Percentiles rank a stretch among this genome's conserved stretches.
Conservation (phyloP, 2,797 vertebrate genomes). For the Urosaurus nigricauda region DNA sequence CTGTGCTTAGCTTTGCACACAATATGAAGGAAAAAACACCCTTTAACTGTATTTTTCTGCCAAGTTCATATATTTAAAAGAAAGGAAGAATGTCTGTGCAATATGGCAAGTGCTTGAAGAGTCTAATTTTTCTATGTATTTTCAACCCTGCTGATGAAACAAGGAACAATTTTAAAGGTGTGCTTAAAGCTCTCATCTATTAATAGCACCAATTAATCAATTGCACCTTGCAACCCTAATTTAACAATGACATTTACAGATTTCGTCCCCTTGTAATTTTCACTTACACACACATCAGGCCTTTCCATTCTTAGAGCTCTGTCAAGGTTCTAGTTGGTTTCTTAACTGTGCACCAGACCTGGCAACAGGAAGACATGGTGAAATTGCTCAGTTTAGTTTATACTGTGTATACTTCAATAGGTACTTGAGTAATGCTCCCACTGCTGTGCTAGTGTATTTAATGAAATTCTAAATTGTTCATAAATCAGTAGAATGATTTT, state of each 20-base stretch:
- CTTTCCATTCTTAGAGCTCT: background rate
- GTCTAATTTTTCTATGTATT: conserved; percentile 20
- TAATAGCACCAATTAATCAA: conserved; percentile 32
- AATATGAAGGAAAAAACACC: background rate
- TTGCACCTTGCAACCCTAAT: conserved; percentile 5
- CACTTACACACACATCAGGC: background rate
- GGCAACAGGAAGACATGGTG: background rate
- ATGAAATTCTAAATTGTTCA: background rate
- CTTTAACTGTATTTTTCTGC: background rate
- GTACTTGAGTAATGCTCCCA: background rate
- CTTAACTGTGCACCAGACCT: background rate
- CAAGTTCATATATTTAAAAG: background rate
- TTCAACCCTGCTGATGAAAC: background rate
- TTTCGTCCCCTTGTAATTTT: background rate
- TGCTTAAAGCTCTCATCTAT: conserved; percentile 19
- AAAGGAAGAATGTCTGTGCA: background rate
- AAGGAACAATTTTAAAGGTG: conserved; percentile 13
- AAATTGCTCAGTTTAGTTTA: background rate
- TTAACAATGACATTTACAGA: background rate
- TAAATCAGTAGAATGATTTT: background rate
- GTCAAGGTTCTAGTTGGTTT: background rate
- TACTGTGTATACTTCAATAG: background rate
- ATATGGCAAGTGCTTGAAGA: background rate
- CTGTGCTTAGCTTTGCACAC: background rate
- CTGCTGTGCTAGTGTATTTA: background rate